These are phyloP conservation scores for Tamias sibiricus DNA, from an alignment of 2,113 vertebrate genomes.

Conservation along the genomic window DNA sequence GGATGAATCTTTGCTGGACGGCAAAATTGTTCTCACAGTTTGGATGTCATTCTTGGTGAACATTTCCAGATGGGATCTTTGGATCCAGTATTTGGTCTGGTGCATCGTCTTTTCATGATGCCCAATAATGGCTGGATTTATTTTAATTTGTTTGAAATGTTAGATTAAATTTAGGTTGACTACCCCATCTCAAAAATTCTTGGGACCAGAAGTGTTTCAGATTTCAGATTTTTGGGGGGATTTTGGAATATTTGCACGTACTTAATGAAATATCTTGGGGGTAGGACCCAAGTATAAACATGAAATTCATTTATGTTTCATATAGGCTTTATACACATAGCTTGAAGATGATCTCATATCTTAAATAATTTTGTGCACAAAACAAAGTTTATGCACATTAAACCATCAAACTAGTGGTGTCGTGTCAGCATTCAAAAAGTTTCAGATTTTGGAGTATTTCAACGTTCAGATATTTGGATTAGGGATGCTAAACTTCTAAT, in stretches of 20 bases:
- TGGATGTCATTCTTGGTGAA: not conserved
- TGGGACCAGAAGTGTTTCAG: not conserved
- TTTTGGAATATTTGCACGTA: not conserved
- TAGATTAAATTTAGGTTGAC: not conserved
- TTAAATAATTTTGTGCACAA: not conserved
- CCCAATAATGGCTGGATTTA: not conserved
- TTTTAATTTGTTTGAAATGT: slow-evolving; percentile 9
- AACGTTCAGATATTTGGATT: not conserved
- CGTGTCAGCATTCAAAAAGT: not conserved
- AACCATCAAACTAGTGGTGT: not conserved
- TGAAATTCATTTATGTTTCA: not conserved
- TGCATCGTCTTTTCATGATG: not conserved
- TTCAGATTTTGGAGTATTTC: not conserved
- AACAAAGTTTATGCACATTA: not conserved
- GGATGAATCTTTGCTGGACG: not conserved
- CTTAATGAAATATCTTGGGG: not conserved
- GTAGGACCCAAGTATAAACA: not conserved
- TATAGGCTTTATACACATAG: not conserved
- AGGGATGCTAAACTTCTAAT: not conserved
- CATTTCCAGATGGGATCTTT: not conserved
- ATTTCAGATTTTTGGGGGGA: not conserved
- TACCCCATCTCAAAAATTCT: not conserved
- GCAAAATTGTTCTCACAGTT: not conserved
- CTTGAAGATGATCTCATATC: not conserved
- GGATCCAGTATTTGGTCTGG: not conserved